Conservation (phyloP, 2,113 vertebrate species). For the Thalassoma bifasciatum region DNA sequence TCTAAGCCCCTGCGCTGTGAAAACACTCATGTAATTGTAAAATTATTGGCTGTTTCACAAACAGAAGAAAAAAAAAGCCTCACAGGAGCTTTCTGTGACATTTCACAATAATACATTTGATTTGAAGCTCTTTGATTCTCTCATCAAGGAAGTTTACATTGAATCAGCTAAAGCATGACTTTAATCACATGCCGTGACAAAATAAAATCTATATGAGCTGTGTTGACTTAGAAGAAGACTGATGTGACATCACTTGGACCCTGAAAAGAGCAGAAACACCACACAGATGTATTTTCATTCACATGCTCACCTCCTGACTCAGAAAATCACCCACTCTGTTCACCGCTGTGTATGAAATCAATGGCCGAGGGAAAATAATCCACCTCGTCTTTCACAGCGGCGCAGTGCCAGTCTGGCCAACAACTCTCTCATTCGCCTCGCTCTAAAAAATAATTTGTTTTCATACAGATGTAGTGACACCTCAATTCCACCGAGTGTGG, state of each 20-base stretch:
- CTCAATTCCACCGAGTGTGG: conserved; percentile 69
- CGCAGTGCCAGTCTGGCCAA: conserved; percentile 20
- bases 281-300: conserved; percentile 23
- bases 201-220: not conserved
- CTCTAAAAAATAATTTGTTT: conserved; percentile 77
- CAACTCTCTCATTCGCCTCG: conserved; percentile 46
- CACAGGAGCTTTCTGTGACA: too few species aligned
- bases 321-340: conserved; percentile 42
- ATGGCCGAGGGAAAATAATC: conserved; percentile 53
- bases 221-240: not conserved
- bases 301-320: conserved; percentile 25
- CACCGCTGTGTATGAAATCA: conserved; percentile 50
- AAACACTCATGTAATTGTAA: conserved; percentile 72
- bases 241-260: not conserved
- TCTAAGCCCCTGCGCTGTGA: conserved; percentile 50
- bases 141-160: not conserved
- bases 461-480: conserved; percentile 66
- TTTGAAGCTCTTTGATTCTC: not conserved
- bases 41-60: conserved; percentile 37
- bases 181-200: not conserved
- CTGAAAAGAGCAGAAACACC: not conserved
- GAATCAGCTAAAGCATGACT: not conserved
- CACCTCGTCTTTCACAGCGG: conserved; percentile 19
- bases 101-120: too few species aligned
- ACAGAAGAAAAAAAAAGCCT: too few species aligned